Percentiles rank a stretch among this genome's conserved stretches.
Evolutionary conservation across 2,888 invertebrate species (phyloP).

Genomic region (Morpho helenor): DNA sequence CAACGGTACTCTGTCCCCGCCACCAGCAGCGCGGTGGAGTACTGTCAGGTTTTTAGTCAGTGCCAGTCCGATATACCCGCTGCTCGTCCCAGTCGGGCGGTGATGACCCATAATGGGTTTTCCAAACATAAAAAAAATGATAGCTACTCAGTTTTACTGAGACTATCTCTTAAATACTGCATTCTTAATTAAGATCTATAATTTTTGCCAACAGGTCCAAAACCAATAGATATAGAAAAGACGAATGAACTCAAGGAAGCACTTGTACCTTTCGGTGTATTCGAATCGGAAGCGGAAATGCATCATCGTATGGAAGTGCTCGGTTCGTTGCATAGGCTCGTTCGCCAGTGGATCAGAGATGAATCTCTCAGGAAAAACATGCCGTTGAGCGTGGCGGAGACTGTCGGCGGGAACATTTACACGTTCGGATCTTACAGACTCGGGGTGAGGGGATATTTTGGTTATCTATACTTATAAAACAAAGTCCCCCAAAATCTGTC

Average conservation of each 20-base stretch:
- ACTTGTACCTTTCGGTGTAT: conserved; percentile 91
- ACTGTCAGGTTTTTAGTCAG: no score
- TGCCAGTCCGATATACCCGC: no score
- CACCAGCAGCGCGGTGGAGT: no score
- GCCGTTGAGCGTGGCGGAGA: conserved; percentile 93
- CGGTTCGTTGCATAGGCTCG: conserved; percentile 92
- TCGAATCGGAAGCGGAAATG: conserved; percentile 93
- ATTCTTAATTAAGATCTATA: no score
- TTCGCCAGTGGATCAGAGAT: conserved; percentile 96
- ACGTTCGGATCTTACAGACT: conserved; percentile 99
- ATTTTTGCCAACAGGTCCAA: conserved; percentile 74
- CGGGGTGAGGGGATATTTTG: conserved; percentile 80
- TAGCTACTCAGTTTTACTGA: no score
- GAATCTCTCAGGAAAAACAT: conserved; percentile 94
- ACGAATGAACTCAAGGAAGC: conserved; percentile 88
- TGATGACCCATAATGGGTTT: no score
- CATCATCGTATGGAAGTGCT: conserved; percentile 93
- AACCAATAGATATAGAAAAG: conserved; percentile 86
- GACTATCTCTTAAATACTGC: no score
- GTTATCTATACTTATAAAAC: no score
- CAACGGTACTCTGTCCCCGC: no score
- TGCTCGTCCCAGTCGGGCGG: no score
- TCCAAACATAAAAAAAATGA: no score
- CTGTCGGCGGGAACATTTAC: conserved; percentile 98
- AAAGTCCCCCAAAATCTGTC: no score